A percentile compares a stretch with the other conserved stretches of the same genome.
phyloP scores from a whole-genome alignment of 2,113 vertebrate species.

The Coracopsis vasa region DNA sequence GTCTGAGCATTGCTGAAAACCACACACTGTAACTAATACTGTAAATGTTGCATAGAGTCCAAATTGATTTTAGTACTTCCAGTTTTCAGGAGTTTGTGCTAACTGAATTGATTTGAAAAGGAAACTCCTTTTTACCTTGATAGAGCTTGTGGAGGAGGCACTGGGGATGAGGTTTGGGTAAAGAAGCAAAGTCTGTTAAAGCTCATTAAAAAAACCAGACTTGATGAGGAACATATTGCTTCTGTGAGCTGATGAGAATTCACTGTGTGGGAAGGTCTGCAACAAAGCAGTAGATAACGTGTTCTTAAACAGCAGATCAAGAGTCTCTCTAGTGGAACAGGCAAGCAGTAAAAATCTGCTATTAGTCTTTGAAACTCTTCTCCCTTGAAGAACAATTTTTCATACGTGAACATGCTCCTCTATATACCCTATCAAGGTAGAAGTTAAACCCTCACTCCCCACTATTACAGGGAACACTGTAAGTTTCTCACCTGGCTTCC shows the following conservation, averaged over 20 bases:
- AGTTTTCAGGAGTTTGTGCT: not conserved
- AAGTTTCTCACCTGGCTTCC: not conserved
- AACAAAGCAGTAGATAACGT: not conserved
- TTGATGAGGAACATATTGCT: not conserved
- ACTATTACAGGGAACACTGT: not conserved
- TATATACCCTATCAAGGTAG: not conserved
- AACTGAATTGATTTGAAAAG: not conserved
- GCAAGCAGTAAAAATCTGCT: not conserved
- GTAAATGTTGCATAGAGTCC: not conserved
- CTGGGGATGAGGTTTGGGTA: not conserved
- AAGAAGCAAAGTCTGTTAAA: constrained; percentile 4
- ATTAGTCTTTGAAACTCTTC: not conserved
- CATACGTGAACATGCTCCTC: not conserved
- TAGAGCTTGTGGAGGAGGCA: not conserved
- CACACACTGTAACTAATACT: not conserved
- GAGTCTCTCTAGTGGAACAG: not conserved
- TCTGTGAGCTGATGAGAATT: not conserved
- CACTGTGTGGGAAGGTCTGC: not conserved
- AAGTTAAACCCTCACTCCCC: not conserved
- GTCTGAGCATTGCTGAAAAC: not conserved
- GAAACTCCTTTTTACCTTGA: not conserved
- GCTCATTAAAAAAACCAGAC: not conserved
- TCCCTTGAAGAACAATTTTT: not conserved
- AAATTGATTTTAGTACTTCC: not conserved
- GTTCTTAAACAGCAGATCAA: not conserved